Base-by-base conservation (phyloP, 2,797 vertebrate genomes). In the Gephyroberyx darwinii region DNA sequence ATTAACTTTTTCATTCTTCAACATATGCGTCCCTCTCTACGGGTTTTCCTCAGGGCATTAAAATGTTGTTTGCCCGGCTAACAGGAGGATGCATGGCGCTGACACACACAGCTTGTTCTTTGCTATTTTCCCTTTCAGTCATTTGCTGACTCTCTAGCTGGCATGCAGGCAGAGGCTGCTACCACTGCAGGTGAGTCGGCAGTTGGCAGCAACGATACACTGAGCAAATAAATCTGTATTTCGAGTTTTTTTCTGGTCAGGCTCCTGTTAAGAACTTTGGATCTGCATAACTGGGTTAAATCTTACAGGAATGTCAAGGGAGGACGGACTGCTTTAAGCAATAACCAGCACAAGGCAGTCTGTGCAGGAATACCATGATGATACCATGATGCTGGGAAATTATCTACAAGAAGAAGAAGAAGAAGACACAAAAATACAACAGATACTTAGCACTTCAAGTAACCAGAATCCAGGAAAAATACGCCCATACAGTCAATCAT, bases 41-140 rank as follows among this genome's bases (percentile, higher is more conserved):
- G 50, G 39, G 75, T 81, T 71, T 77, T 78, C 62, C 61, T 75
- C 19, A 0, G 66, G 69, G 77, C 52, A 61, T 83, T 77, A 67
- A 74, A 69, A 64, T 74, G 80, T 47, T 77, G 43, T 70, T 84
- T 65, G 67, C 74, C 74, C 71, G 68, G 41, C 77, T 76, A 77
- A 76, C 65, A 67, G 61, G 47, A 48, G 3, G 20, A 58, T 20
- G 65, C 45, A 51, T 3, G 9, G 60, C 64, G 55, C 17, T 10
- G 65, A 78, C 76, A 77, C 43, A 37, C 65, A 8, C 67, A 17
- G 67, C 68, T 43, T 52, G 65, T 22, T 70, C 60, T 78, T 70
- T 78, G 79, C 69, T 74, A 63, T 70, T 58, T 75, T 39, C 43
- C 43, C n/a, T 59, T 75, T 65, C 51, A 22, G 9, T 77, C 7